A percentile compares a stretch with the other conserved stretches of the same genome.
Conservation (phyloP, 2,888 invertebrate genomes). For the Lucinisca nassula region DNA sequence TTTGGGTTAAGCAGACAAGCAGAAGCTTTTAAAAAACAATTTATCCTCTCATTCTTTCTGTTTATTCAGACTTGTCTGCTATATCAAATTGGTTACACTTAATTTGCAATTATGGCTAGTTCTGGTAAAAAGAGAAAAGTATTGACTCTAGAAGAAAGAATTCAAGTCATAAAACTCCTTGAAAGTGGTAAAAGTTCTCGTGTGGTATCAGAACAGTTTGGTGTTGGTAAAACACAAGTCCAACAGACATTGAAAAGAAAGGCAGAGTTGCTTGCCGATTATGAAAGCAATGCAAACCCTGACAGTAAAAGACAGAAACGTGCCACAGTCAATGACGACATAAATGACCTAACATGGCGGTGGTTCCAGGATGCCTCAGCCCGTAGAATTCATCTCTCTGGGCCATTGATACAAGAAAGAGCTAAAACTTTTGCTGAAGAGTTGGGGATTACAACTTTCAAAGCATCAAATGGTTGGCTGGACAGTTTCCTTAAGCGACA, state of each 20-base stretch:
- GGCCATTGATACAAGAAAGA: slow-evolving; percentile 35
- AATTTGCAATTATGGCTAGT: too few relatives aligned
- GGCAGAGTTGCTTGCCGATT: slow-evolving; percentile 36
- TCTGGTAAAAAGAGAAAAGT: too few relatives aligned
- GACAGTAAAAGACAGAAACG: slow-evolving; percentile 24
- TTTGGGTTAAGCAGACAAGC: too few relatives aligned
- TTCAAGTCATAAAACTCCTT: slow-evolving; percentile 28
- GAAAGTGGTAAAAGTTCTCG: slow-evolving; percentile 44
- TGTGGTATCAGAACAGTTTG: slow-evolving; percentile 51
- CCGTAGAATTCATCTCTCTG: slow-evolving; percentile 33
- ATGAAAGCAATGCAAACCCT: slow-evolving; percentile 36
- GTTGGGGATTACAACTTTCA: slow-evolving; percentile 29
- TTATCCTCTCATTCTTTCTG: too few relatives aligned
- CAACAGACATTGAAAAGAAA: slow-evolving; percentile 56
- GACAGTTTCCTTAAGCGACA: slow-evolving; percentile 46
- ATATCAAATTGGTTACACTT: too few relatives aligned
- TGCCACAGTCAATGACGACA: slow-evolving; percentile 44
- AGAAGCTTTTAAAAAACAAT: too few relatives aligned
- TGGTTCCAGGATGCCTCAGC: slow-evolving; percentile 52
- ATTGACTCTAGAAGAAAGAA: slow-evolving; percentile 36
- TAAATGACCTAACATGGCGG: slow-evolving; percentile 35
- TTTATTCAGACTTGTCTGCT: too few relatives aligned
- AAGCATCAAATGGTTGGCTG: slow-evolving; percentile 64
- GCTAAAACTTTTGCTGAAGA: slow-evolving; percentile 40
- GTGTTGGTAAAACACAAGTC: slow-evolving; percentile 63